A percentile compares a stretch with the other conserved stretches of the same genome.
phyloP scores from a whole-genome alignment of 2,113 vertebrate species.

The Pandion haliaetus region DNA sequence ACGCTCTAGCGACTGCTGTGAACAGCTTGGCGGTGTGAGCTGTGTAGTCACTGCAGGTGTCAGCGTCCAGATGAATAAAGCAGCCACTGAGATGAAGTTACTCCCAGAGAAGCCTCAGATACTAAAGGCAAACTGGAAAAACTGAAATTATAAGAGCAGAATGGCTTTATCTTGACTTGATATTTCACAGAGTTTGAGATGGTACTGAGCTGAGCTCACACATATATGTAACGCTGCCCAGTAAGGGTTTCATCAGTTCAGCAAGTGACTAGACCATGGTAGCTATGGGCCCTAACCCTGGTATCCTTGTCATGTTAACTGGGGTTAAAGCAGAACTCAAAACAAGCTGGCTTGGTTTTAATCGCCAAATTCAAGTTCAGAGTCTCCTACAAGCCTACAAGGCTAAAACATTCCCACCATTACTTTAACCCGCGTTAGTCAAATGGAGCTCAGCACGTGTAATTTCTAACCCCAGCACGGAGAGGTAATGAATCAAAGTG shows the following conservation, averaged over 20 bases:
- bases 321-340: not conserved
- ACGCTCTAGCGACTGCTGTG: not conserved
- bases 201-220: not conserved
- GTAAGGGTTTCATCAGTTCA: not conserved
- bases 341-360: not conserved
- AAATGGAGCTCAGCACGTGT: fast-evolving
- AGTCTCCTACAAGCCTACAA: not conserved
- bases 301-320: fast-evolving
- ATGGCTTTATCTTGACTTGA: not conserved
- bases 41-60: fast-evolving
- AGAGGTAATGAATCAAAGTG: not conserved
- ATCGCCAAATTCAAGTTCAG: not conserved
- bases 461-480: not conserved
- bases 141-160: not conserved
- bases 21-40: not conserved
- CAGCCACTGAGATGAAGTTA: not conserved
- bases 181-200: not conserved
- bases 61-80: not conserved
- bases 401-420: not conserved
- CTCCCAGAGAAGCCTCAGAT: not conserved
- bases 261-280: not conserved
- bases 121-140: not conserved
- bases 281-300: not conserved
- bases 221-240: fast-evolving
- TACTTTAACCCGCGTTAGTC: not conserved